Evolutionary conservation across 2,113 vertebrate species (phyloP).

Genomic region (Percopsis transmontana): DNA sequence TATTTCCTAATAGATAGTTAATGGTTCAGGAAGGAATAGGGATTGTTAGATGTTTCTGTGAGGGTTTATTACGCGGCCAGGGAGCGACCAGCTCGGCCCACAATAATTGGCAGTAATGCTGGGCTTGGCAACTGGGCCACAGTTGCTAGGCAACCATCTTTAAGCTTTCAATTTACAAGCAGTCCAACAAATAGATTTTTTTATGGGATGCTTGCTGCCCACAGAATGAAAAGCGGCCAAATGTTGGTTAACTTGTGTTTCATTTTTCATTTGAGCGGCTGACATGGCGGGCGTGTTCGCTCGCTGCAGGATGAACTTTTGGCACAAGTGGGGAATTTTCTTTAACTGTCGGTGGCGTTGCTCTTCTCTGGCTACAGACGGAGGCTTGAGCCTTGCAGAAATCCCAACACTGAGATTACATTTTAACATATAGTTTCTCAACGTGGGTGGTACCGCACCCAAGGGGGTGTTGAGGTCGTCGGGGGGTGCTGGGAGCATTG

Average conservation of each 20-base stretch:
- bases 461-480: no score
- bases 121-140: constrained; percentile 51
- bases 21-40: background rate
- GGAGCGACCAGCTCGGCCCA: constrained; percentile 25
- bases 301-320: background rate
- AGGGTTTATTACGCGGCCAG: background rate
- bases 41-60: background rate
- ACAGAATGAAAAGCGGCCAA: constrained; percentile 51
- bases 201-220: constrained; percentile 58
- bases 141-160: constrained; percentile 75
- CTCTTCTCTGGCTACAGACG: no score
- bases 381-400: no score
- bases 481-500: no score
- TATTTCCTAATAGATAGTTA: constrained; percentile 2
- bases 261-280: constrained; percentile 51
- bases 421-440: no score
- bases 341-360: background rate
- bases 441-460: no score
- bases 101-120: constrained; percentile 71
- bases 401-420: no score
- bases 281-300: constrained; percentile 13
- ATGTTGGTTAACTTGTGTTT: constrained; percentile 59
- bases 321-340: constrained; percentile 6
- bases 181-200: constrained; percentile 66
- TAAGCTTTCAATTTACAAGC: constrained; percentile 73